phyloP scores from a whole-genome alignment of 2,888 invertebrate genomes.

The Leuctra nigra region DNA sequence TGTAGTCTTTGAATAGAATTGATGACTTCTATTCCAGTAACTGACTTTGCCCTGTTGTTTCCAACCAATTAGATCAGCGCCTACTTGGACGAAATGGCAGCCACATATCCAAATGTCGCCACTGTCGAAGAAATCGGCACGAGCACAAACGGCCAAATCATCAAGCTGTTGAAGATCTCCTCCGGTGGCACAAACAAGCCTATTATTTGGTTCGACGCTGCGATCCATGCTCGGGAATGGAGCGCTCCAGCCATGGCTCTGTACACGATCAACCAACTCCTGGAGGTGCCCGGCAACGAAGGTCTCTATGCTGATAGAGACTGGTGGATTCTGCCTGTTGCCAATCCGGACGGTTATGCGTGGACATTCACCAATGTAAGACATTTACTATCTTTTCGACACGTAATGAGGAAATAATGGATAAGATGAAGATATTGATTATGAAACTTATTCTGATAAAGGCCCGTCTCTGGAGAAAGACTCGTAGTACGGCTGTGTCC shows the following conservation, averaged over 20 bases:
- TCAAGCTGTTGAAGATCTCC: conserved; percentile 56
- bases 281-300: conserved; percentile 49
- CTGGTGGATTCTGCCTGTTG: conserved; percentile 57
- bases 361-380: conserved; percentile 46
- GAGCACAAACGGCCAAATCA: conserved; percentile 50
- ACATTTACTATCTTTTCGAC: no score
- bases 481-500: conserved; percentile 45
- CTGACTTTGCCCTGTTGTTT: no score
- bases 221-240: conserved; percentile 61
- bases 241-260: conserved; percentile 53
- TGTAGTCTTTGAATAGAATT: no score
- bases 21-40: no score
- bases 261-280: conserved; percentile 51
- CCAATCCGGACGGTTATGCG: conserved; percentile 68
- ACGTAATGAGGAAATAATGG: no score
- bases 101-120: conserved; percentile 46
- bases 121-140: conserved; percentile 49
- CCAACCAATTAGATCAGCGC: conserved; percentile 43
- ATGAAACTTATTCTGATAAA: no score
- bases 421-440: no score
- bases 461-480: conserved; percentile 63
- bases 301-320: conserved; percentile 53
- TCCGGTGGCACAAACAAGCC: conserved; percentile 34
- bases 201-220: conserved; percentile 6
- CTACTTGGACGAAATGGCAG: conserved; percentile 45